Evolutionary conservation across 2,797 vertebrate species (phyloP).

Genomic region (Glyptemys insculpta): DNA sequence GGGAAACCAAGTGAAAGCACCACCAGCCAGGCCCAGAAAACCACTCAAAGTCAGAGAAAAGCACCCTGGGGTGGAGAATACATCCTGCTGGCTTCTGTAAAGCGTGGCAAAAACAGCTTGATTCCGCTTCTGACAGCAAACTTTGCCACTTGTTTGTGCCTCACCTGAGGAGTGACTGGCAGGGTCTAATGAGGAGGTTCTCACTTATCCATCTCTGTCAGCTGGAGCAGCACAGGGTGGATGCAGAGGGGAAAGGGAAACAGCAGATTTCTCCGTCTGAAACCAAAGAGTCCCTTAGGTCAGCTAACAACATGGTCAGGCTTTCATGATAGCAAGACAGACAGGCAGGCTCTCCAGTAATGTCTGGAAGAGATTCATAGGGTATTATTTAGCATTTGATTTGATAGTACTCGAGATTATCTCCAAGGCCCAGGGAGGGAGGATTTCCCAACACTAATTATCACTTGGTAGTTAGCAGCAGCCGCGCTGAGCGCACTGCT

Average conservation of each 20-base stretch:
- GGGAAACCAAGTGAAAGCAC: neutral
- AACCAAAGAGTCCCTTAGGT: neutral
- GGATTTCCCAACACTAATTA: constrained; percentile 46
- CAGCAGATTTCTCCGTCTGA: neutral
- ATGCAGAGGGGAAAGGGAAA: neutral
- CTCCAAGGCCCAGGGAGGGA: neutral
- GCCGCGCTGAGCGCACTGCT: neutral
- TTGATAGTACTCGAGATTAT: rapidly evolving
- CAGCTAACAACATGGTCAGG: neutral
- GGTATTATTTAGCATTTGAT: neutral
- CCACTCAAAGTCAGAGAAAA: neutral
- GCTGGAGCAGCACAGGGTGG: neutral
- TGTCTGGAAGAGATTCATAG: neutral
- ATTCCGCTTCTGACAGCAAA: neutral
- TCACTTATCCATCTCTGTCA: rapidly evolving
- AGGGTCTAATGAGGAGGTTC: neutral
- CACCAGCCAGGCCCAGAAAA: neutral
- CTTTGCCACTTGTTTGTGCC: rapidly evolving
- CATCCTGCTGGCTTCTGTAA: neutral
- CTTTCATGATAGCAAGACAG: neutral
- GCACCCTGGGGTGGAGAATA: neutral
- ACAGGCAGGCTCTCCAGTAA: neutral
- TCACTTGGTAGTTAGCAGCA: neutral
- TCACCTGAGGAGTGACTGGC: neutral
- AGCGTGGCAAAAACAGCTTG: neutral